Percentiles rank a stretch among this genome's conserved stretches.
Evolutionary conservation across 2,888 invertebrate species (phyloP).

Genomic region (Drosophila longiperda): DNA sequence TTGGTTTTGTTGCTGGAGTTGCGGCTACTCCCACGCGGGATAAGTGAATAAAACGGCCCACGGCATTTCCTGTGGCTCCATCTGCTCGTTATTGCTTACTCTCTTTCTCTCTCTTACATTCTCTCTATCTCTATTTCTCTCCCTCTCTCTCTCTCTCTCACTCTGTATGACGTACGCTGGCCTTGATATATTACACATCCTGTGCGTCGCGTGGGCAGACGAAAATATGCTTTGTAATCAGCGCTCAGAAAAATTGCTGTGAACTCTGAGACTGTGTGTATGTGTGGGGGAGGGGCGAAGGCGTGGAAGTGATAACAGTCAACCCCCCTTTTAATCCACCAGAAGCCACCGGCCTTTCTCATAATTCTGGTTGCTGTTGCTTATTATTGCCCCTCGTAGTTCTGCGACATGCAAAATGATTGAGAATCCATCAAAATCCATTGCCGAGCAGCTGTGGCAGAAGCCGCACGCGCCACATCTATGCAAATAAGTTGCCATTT

Average conservation of each 20-base stretch:
- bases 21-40: slow-evolving; percentile 39
- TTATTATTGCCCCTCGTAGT: slow-evolving; percentile 50
- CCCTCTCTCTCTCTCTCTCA: background rate
- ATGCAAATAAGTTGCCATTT: slow-evolving; percentile 64
- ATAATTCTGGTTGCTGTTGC: slow-evolving; percentile 1
- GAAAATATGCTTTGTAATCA: slow-evolving; percentile 44
- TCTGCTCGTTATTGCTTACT: background rate
- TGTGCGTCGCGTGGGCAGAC: slow-evolving; percentile 31
- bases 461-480: slow-evolving; percentile 41
- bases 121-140: background rate
- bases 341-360: background rate
- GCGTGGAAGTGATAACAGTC: slow-evolving; percentile 55
- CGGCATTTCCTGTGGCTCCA: slow-evolving; percentile 41
- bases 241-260: background rate
- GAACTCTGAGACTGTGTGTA: background rate
- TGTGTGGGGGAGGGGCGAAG: slow-evolving; percentile 1
- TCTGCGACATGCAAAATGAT: slow-evolving; percentile 71
- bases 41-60: slow-evolving; percentile 31
- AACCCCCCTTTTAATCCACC: background rate
- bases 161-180: slow-evolving; percentile 39
- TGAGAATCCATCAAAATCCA: slow-evolving; percentile 71
- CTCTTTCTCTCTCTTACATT: accelerated
- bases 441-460: slow-evolving; percentile 56
- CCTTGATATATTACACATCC: slow-evolving; percentile 4
- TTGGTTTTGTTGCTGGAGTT: background rate